A percentile compares a stretch with the other conserved stretches of the same genome.
These are phyloP conservation scores for Embidobia sp. DNA, from an alignment of 2,888 invertebrate genomes.

Conservation along the genomic window DNA sequence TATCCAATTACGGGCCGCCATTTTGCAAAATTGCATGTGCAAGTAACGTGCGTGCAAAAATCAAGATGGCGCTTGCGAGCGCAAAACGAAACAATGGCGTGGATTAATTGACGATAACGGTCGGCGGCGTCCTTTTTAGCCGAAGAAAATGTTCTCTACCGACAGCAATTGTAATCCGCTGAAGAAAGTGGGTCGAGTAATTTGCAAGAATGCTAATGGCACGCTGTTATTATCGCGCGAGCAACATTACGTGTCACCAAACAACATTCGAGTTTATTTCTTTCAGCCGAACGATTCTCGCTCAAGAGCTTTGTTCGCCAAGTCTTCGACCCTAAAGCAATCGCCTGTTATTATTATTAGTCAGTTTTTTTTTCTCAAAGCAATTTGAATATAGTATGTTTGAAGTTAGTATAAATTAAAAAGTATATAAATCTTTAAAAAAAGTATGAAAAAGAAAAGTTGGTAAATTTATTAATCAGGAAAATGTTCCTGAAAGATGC, in stretches of 20 bases:
- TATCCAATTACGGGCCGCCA: too few species aligned
- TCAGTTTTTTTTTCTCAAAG: too few species aligned
- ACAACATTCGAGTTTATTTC: constrained; percentile 17
- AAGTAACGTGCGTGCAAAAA: not conserved
- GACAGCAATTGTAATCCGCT: constrained; percentile 44
- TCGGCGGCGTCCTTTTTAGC: constrained; percentile 25
- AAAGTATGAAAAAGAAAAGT: too few species aligned
- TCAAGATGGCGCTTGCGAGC: too few species aligned
- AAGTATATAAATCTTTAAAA: too few species aligned
- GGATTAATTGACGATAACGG: constrained; percentile 43
- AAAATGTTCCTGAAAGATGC: too few species aligned
- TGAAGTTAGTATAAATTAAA: too few species aligned
- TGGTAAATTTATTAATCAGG: too few species aligned
- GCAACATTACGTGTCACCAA: constrained; percentile 32
- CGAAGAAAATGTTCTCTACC: constrained; percentile 41
- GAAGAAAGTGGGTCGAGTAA: constrained; percentile 65
- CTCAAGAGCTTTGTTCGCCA: not conserved
- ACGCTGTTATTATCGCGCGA: constrained; percentile 52
- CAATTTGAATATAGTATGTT: too few species aligned
- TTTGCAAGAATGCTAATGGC: constrained; percentile 60
- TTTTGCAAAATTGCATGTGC: too few species aligned
- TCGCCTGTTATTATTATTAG: too few species aligned
- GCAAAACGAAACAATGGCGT: constrained; percentile 31
- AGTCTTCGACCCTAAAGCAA: too few species aligned
- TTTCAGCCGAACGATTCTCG: constrained; percentile 4